These are phyloP conservation scores for Nyctereutes procyonoides DNA, from an alignment of 2,113 vertebrate genomes.

Conservation along the genomic window DNA sequence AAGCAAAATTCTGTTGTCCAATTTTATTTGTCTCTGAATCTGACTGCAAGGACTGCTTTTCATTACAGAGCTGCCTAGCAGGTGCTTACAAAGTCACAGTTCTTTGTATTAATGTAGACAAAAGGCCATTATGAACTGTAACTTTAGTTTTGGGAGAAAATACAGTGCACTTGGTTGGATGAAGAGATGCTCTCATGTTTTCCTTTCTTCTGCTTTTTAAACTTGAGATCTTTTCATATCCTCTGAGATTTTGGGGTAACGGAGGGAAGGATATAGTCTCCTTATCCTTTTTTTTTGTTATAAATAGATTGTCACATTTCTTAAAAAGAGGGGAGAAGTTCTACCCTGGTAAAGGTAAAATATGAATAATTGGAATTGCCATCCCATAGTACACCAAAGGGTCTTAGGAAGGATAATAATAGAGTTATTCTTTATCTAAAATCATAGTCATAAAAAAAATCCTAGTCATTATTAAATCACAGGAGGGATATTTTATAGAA, in stretches of 20 bases:
- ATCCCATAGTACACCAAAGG: neutral
- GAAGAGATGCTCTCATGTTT: neutral
- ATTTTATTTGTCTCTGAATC: constrained; percentile 58
- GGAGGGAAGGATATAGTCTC: neutral
- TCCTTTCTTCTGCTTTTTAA: constrained; percentile 49
- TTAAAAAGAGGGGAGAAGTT: neutral
- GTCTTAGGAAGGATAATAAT: neutral
- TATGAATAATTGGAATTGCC: neutral
- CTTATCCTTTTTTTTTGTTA: too few species aligned
- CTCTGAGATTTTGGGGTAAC: neutral
- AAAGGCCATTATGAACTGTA: constrained; percentile 3
- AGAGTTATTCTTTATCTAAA: neutral
- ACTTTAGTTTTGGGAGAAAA: constrained; percentile 40
- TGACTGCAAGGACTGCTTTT: neutral
- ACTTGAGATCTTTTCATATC: neutral
- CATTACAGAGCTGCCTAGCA: neutral
- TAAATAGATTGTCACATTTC: neutral
- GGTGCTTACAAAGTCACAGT: neutral
- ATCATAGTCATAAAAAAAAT: neutral
- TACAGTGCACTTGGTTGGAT: neutral
- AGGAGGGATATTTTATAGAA: neutral
- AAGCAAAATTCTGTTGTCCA: neutral
- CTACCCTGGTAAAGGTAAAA: neutral
- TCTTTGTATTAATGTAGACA: constrained; percentile 42
- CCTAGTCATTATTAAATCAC: neutral